Base-by-base conservation (phyloP, 2,888 invertebrate genomes). In the Leptinotarsa haldemani region DNA sequence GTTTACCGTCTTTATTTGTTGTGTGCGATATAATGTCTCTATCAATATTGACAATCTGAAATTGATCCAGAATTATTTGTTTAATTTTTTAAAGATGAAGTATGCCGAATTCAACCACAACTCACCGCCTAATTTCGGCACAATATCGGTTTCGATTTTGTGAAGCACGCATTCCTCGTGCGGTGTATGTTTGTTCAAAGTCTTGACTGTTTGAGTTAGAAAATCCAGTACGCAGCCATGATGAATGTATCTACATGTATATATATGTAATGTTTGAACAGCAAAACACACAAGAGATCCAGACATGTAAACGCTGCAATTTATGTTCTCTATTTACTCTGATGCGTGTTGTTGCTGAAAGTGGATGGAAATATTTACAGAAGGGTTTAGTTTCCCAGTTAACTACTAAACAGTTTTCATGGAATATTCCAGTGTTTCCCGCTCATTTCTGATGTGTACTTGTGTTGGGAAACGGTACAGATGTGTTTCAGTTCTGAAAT, bases 271-370 rank as follows among this genome's bases (percentile, higher is more conserved):
- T 61, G 61, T 61, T 61, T 61, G 65, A 70, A 70, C 56, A 58
- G 50, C 70, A 70, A 70, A 70, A 65, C 56, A 70, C 70, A 70
- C 70, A 56, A 65, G 70, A 70, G 65, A 70, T 65, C 56, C 48
- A 65, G 64, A 56, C 65, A 53, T 56, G 70, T 58, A 63, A 58
- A 70, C 65, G 65, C 65, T 65, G 65, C 70, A 70, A 70, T 70
- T 70, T 70, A 70, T 70, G 65, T 70, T 65, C 65, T 53, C 22
- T 70, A 70, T 70, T 70, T 70, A 58, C 70, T 40, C 61, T 40
- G 61, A 61, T 61, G 61, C 61, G 25, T 61, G 61, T 61, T 61
- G 61, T 61, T 56, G n/a, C 40, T 40, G 61, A 40, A 40, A 61
- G 61, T 61, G 61, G 40, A 40, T 16, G 7, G 20, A 61, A 61